Conservation (phyloP, 2,113 vertebrate genomes). For the Eurypyga helias region DNA sequence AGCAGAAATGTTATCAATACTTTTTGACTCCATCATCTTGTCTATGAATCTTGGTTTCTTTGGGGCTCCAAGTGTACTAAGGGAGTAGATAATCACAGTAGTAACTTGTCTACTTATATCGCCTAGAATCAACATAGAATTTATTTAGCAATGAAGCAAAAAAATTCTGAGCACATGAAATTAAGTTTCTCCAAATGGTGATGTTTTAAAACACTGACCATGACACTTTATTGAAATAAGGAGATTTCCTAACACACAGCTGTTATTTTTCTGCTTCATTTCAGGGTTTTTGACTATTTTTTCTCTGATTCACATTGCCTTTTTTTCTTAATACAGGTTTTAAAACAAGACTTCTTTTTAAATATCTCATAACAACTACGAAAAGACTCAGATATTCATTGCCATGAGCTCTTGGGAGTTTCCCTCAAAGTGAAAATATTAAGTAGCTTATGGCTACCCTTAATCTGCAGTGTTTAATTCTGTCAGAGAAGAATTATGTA, state of each 20-base stretch:
- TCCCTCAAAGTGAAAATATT: neutral
- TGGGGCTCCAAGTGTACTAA: neutral
- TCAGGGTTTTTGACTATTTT: neutral
- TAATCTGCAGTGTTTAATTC: neutral
- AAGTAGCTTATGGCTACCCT: neutral
- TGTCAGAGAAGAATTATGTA: neutral
- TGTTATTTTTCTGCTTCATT: neutral
- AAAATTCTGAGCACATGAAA: neutral
- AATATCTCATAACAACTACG: neutral
- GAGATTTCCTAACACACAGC: neutral
- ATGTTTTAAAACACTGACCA: neutral
- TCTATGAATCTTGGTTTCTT: neutral
- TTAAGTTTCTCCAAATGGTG: neutral
- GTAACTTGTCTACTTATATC: neutral
- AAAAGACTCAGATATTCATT: neutral
- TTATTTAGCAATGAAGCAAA: neutral
- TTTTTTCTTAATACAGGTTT: neutral
- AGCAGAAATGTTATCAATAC: neutral
- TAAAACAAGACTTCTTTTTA: neutral
- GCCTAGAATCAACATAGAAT: neutral
- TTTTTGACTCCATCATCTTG: neutral
- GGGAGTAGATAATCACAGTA: neutral
- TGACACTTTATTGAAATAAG: neutral
- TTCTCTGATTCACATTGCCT: neutral
- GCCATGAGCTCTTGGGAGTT: neutral